Evolutionary conservation across 2,888 invertebrate genomes (phyloP), one percentile per base, ranked within the genome.

Genomic region (Andrena minutula): DNA sequence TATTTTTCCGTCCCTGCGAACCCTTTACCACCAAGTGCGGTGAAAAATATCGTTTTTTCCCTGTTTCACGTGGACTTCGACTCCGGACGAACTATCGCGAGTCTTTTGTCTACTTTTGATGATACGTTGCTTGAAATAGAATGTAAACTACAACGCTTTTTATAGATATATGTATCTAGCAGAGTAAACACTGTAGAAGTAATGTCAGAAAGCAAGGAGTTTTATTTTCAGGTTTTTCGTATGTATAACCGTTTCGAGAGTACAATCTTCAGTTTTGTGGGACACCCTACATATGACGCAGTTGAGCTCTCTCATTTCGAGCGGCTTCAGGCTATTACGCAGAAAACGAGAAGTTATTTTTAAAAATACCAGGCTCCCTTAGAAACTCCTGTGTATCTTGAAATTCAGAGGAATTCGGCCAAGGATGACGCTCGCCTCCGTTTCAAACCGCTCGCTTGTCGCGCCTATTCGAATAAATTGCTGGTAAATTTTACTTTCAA

Each of bases 1-100:
- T 28, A 32, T 61, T 69, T 61, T 0, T 6, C 16, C 41, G 16
- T 41, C 4, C 41, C 41, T 41, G n/a, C 2, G 3, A 41, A 28
- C 2, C 49, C 28, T 66, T 66, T 66, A 10, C 47, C 16, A 20
- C 23, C 61, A 35, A 64, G 64, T 35, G 47, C 58, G 3, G 35
- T 16, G 58, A 56, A 64, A 65, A 79, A 51, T 30, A 35, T n/a
- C 23, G n/a, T 64, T 63, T 56, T 26, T 58, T 60, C 23, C 32
- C 1, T 7, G 58, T 53, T 61, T 64, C 56, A 56, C 47, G 79
- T 3, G 26, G 68, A 26, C 30, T n/a, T n/a, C 35, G 53, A 26
- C 35, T 8, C 3, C 12, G 23, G 66, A 23, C 66, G 23, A 20
- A 30, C 32, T 32, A 53, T 53, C 7, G 8, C 26, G 35, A 53